Percentiles rank a stretch among this genome's conserved stretches.
phyloP scores from a whole-genome alignment of 2,113 vertebrate genomes.

The Gulo gulo region DNA sequence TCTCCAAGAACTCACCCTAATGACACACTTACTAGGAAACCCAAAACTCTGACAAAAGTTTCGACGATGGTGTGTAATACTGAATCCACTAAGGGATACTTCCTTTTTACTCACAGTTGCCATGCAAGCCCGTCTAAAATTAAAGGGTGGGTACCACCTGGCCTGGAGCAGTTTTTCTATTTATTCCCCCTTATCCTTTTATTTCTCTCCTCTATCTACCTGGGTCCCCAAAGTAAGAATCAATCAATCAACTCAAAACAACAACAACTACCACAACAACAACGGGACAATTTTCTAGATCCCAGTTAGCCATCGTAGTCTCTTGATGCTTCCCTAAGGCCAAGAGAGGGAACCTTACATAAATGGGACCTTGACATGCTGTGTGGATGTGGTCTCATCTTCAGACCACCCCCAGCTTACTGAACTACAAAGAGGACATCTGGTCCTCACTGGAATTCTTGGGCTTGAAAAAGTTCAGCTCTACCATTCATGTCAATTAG shows the following conservation, averaged over 20 bases:
- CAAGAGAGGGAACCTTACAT: neutral
- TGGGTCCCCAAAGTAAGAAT: neutral
- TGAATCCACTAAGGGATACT: neutral
- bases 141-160: neutral
- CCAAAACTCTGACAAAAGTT: neutral
- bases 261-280: neutral
- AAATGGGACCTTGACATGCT: neutral
- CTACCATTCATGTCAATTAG: neutral
- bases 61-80: neutral
- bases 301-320: neutral
- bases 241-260: neutral
- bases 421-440: neutral
- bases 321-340: neutral
- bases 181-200: neutral
- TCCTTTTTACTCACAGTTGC: neutral
- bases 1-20: neutral
- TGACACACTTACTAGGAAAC: neutral
- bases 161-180: neutral
- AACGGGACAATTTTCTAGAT: neutral
- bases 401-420: neutral
- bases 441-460: neutral
- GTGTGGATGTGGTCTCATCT: neutral
- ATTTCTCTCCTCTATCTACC: neutral
- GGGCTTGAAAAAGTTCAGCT: neutral
- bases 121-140: neutral